These are phyloP conservation scores for Grammomys dolichurus DNA, from an alignment of 2,113 vertebrate species.

Conservation along the genomic window DNA sequence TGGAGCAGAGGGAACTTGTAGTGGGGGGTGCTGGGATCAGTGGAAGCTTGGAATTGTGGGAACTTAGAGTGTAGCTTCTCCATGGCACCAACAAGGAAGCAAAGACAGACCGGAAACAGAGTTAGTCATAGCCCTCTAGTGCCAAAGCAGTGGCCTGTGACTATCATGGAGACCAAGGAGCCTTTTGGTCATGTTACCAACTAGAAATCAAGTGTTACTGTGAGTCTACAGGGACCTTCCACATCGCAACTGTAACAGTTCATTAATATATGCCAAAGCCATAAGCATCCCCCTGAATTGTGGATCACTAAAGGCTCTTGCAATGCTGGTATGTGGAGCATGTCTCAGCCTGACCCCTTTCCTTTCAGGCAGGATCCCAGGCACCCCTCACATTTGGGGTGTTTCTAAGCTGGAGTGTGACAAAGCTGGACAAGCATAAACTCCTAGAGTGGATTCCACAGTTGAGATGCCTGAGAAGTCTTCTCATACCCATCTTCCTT, in stretches of 20 bases:
- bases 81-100: neutral
- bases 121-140: neutral
- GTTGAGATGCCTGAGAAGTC: neutral
- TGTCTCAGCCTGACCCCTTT: neutral
- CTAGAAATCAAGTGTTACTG: neutral
- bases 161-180: neutral
- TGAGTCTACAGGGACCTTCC: neutral
- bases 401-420: neutral
- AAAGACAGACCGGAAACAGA: too few relatives aligned
- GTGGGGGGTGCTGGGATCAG: neutral
- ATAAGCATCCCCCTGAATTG: neutral
- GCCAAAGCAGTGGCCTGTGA: neutral
- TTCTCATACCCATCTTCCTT: neutral
- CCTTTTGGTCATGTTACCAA: neutral
- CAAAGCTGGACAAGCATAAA: neutral
- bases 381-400: neutral
- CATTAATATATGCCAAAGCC: neutral
- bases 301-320: neutral
- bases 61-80: neutral
- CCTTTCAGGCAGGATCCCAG: neutral
- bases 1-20: neutral
- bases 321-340: neutral
- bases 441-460: too few relatives aligned
- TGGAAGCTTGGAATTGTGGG: neutral
- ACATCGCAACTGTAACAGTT: neutral